Percentiles rank a stretch among this genome's conserved stretches.
Evolutionary conservation across 2,113 vertebrate genomes (phyloP).

Genomic region (Syngnathus scovelli): DNA sequence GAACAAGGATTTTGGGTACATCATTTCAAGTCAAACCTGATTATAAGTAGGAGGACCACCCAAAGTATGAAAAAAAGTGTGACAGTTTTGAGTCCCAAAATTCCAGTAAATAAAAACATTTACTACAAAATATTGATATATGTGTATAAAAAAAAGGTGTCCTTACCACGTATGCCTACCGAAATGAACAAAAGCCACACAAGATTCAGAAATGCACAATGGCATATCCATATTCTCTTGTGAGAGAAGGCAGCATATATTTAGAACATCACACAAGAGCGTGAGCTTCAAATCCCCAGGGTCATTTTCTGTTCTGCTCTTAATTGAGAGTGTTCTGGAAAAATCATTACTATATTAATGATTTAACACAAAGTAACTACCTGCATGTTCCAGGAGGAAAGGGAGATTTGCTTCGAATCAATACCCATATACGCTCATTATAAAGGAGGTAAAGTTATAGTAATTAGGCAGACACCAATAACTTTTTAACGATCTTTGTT

Average conservation of each 20-base stretch:
- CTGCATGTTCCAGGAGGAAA: slow-evolving; percentile 75
- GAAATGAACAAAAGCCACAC: slow-evolving; percentile 48
- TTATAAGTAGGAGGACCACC: too few species aligned
- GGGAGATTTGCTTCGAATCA: slow-evolving; percentile 72
- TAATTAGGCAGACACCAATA: slow-evolving; percentile 79
- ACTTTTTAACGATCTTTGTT: slow-evolving; percentile 77
- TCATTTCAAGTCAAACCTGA: too few species aligned
- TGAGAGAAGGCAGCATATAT: slow-evolving; percentile 58
- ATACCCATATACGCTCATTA: slow-evolving; percentile 75
- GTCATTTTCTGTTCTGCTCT: slow-evolving; percentile 74
- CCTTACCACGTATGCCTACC: slow-evolving; percentile 42
- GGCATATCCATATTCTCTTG: slow-evolving; percentile 53
- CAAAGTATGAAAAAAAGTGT: too few species aligned
- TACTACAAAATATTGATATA: not conserved
- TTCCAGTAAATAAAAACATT: too few species aligned
- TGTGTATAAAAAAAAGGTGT: not conserved
- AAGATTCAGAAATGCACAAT: slow-evolving; percentile 56
- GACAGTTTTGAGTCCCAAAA: too few species aligned
- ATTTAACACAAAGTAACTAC: slow-evolving; percentile 81
- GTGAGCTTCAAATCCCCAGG: slow-evolving; percentile 65
- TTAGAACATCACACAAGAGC: slow-evolving; percentile 70
- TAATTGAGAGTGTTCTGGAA: slow-evolving; percentile 79
- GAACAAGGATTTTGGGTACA: too few species aligned
- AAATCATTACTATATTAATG: slow-evolving; percentile 82
- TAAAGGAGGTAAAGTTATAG: slow-evolving; percentile 75